These are phyloP conservation scores for Lepisosteus osseus DNA, from an alignment of 2,113 vertebrate species.

Conservation along the genomic window DNA sequence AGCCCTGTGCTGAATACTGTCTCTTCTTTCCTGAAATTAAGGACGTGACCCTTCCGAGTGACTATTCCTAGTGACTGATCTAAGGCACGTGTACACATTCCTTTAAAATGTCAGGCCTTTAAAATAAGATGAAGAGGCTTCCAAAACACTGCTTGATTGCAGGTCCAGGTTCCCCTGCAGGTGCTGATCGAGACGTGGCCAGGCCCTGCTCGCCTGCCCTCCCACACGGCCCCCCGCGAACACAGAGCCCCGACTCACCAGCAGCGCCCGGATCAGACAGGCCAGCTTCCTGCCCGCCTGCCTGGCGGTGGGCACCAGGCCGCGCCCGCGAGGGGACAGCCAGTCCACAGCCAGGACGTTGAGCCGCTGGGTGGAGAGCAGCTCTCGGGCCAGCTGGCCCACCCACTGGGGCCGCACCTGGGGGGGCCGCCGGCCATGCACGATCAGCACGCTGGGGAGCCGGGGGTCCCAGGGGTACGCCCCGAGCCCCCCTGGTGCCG, in stretches of 20 bases:
- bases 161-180: too few relatives aligned
- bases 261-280: neutral
- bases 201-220: too few relatives aligned
- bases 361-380: neutral
- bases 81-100: too few relatives aligned
- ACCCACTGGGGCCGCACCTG: slow-evolving; percentile 22
- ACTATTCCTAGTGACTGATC: too few relatives aligned
- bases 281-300: slow-evolving; percentile 18
- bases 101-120: too few relatives aligned
- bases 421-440: slow-evolving; percentile 17
- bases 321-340: slow-evolving; percentile 7
- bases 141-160: too few relatives aligned
- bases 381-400: slow-evolving; percentile 20
- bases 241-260: slow-evolving; percentile 4
- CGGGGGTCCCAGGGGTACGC: slow-evolving; percentile 6
- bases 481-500: neutral
- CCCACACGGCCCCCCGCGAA: too few relatives aligned
- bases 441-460: slow-evolving; percentile 18
- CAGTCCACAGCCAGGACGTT: slow-evolving; percentile 28
- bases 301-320: slow-evolving; percentile 7
- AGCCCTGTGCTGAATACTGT: too few relatives aligned
- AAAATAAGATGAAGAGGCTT: too few relatives aligned
- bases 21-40: too few relatives aligned
- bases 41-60: too few relatives aligned
- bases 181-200: too few relatives aligned